Percentiles rank a stretch among this genome's conserved stretches.
Conservation (phyloP, 2,797 vertebrate genomes). For the Pseudochromis fuscus region DNA sequence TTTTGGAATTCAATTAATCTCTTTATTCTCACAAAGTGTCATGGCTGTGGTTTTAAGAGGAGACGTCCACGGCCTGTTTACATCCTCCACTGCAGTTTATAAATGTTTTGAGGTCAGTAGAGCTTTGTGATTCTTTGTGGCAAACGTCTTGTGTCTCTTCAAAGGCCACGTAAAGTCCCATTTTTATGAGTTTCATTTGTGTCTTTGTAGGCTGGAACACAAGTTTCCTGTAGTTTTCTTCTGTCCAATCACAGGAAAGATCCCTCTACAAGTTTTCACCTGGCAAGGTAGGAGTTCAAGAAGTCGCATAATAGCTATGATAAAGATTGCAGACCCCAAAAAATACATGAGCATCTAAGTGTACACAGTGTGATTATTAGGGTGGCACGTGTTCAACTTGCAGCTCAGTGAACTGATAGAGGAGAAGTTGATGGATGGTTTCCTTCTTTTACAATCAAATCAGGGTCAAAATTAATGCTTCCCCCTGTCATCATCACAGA, state of each 20-base stretch:
- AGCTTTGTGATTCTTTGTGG: slow-evolving; percentile 61
- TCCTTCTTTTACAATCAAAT: slow-evolving; percentile 36
- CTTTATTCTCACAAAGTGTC: slow-evolving; percentile 54
- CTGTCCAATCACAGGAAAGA: slow-evolving; percentile 34
- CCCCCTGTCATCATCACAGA: slow-evolving; percentile 33
- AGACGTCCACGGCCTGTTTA: slow-evolving; percentile 64
- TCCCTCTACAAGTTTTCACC: too few relatives aligned
- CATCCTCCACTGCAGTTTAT: slow-evolving; percentile 53
- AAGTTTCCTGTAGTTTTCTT: slow-evolving; percentile 30
- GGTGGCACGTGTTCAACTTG: neutral
- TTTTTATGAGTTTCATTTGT: slow-evolving; percentile 39
- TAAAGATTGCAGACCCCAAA: slow-evolving; percentile 29
- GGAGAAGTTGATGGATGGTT: slow-evolving; percentile 34
- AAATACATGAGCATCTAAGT: slow-evolving; percentile 24
- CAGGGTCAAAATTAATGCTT: slow-evolving; percentile 37
- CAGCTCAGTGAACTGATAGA: slow-evolving; percentile 4
- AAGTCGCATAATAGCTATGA: slow-evolving; percentile 26
- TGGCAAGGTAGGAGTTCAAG: slow-evolving; percentile 10
- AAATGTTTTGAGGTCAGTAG: slow-evolving; percentile 75
- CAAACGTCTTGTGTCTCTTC: slow-evolving; percentile 52
- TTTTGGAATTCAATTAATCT: slow-evolving; percentile 71
- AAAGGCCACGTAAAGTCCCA: slow-evolving; percentile 68
- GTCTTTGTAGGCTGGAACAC: slow-evolving; percentile 27
- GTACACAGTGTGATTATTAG: slow-evolving; percentile 38
- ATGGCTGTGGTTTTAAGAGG: slow-evolving; percentile 61